Base-by-base conservation (phyloP, 2,888 invertebrate species). In the Physocephala rufipes region DNA sequence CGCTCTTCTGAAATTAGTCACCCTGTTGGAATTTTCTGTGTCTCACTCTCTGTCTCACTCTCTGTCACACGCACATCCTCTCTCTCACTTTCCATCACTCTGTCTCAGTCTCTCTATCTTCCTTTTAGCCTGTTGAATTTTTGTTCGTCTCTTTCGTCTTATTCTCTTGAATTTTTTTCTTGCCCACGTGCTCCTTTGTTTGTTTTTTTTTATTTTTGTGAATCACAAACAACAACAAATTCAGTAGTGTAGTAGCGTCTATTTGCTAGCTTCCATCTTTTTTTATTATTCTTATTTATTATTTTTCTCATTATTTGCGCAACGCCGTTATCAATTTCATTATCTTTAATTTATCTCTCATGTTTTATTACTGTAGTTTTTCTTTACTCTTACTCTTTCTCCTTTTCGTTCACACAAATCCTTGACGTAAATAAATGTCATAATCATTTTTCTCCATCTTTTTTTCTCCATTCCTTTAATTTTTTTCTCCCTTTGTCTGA, bases 251-350 rank as follows among this genome's bases (percentile, higher is more conserved):
- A 7, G 36, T 36, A 71, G n/a, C 26, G 5, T 36, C 36, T 36
- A 36, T 36, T 36, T 12, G 45, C 51, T 43, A 51, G 51, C 62
- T 70, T 47, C 36, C 12, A 67, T 30, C 28, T 15, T 58, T 19
- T 16, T 36, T 66, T 15, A n/a, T n/a, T n/a, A n/a, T n/a, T 36
- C 9, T 36, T 36, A 36, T 36, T 4, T 36, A 4, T 36, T 36
- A 36, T 36, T 36, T n/a, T 51, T 2, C 26, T 51, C n/a, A 24
- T 64, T 64, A 53, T 64, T 63, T 45, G 45, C 58, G 28, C 21
- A 65, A 64, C 64, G 70, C 70, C 70, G 65, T 70, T 65, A 64
- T 64, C 55, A 53, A 59, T 63, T 63, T 51, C 55, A 65, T 65
- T 49, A 66, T 66, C 36, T 43, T 53, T 66, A 36, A 66, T 49